phyloP scores from a whole-genome alignment of 2,113 vertebrate genomes.

The Nothoprocta pentlandii region DNA sequence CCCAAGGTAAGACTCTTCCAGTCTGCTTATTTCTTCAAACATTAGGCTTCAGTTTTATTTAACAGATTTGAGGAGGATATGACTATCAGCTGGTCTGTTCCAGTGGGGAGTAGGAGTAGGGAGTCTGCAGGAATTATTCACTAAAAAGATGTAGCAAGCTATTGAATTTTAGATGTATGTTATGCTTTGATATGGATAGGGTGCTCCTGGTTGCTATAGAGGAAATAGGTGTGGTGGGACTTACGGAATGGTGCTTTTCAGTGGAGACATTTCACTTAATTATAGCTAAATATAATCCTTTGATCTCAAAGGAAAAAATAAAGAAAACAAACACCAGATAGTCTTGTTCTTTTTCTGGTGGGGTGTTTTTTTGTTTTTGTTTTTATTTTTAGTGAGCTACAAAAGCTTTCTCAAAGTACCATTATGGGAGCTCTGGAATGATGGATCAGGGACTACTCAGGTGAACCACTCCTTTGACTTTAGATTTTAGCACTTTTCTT shows the following conservation, averaged over 20 bases:
- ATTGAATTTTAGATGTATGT: neutral
- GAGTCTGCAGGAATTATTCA: neutral
- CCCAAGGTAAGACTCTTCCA: constrained; percentile 86
- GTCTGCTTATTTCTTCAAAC: neutral
- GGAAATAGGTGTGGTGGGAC: neutral
- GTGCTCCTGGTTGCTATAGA: neutral
- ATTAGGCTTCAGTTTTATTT: neutral
- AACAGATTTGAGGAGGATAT: neutral
- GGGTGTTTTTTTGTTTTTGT: neutral
- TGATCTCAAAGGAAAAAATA: neutral
- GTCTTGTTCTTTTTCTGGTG: neutral
- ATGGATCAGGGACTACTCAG: neutral
- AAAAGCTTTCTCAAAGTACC: neutral
- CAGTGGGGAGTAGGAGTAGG: too few species aligned
- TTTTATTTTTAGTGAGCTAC: neutral
- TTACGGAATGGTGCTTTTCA: neutral
- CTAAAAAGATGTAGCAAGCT: neutral
- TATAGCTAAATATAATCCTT: neutral
- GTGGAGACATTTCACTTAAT: neutral
- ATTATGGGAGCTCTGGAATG: neutral
- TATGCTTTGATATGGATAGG: neutral
- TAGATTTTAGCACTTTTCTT: neutral
- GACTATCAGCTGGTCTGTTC: neutral
- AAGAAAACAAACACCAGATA: neutral
- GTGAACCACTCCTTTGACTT: neutral